phyloP scores from a whole-genome alignment of 2,888 invertebrate genomes.

The Adelognathus sp. region DNA sequence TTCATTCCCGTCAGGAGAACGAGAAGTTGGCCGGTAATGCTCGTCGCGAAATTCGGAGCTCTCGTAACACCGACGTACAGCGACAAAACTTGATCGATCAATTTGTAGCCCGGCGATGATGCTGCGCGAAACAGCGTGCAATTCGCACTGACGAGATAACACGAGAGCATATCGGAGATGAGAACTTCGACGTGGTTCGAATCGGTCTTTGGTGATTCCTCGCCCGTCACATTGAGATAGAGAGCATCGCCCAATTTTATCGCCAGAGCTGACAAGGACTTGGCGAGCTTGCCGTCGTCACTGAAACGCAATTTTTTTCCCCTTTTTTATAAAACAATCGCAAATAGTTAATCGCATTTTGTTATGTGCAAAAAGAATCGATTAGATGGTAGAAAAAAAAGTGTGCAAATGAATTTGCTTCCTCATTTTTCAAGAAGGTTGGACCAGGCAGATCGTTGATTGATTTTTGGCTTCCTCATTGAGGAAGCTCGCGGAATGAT shows the following conservation, averaged over 20 bases:
- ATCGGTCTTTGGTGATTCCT: constrained; percentile 73
- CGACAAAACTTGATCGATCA: constrained; percentile 80
- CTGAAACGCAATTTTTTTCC: constrained; percentile 59
- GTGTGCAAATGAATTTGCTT: too few relatives aligned
- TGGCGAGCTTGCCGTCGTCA: constrained; percentile 81
- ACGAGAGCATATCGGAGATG: constrained; percentile 86
- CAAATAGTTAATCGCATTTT: too few relatives aligned
- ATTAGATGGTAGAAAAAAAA: too few relatives aligned
- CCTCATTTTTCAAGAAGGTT: too few relatives aligned
- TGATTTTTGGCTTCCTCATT: too few relatives aligned
- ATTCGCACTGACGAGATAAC: constrained; percentile 88
- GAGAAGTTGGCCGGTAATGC: constrained; percentile 84
- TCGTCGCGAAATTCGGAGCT: constrained; percentile 82
- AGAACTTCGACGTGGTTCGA: constrained; percentile 59
- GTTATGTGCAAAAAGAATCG: too few relatives aligned
- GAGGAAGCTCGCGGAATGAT: too few relatives aligned
- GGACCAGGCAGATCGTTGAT: too few relatives aligned
- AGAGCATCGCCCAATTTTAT: constrained; percentile 86
- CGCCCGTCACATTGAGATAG: constrained; percentile 84
- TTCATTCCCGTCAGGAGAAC: constrained; percentile 85
- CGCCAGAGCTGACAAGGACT: constrained; percentile 81
- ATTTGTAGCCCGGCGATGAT: constrained; percentile 82
- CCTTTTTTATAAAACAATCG: background rate
- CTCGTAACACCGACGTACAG: constrained; percentile 86
- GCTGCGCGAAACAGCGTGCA: constrained; percentile 86